These are phyloP conservation scores for Drosophila merina DNA, from an alignment of 2,888 invertebrate genomes.

Conservation along the genomic window DNA sequence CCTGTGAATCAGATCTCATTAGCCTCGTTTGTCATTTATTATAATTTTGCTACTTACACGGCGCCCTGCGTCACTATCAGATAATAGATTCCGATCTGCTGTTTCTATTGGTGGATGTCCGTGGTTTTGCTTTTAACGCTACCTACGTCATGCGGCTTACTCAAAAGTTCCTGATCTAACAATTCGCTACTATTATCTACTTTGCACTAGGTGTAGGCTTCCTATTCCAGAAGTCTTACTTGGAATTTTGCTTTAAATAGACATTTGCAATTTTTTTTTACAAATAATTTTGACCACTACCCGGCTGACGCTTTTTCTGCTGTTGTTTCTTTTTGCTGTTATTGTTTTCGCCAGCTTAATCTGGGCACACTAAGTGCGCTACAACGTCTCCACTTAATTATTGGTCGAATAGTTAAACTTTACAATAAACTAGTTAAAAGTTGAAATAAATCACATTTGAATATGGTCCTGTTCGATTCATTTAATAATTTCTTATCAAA, in stretches of 20 bases:
- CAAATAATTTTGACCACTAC: constrained; percentile 11
- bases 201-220: not conserved
- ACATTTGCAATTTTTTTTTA: constrained; percentile 16
- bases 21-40: not conserved
- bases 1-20: constrained; percentile 1
- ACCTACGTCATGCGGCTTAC: constrained; percentile 23
- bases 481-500: not conserved
- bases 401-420: not conserved
- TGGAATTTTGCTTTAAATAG: constrained; percentile 9
- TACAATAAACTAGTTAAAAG: not conserved
- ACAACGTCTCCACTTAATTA: not conserved
- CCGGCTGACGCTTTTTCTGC: constrained; percentile 4
- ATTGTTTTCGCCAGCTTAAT: not conserved
- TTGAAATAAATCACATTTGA: not conserved
- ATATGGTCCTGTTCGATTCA: not conserved
- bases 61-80: constrained; percentile 19
- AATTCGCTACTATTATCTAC: not conserved
- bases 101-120: constrained; percentile 8
- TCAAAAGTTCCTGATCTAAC: not conserved
- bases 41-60: constrained; percentile 19
- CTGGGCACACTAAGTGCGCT: not conserved
- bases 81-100: constrained; percentile 24
- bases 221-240: not conserved
- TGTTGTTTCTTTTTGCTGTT: not conserved
- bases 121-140: constrained; percentile 9